These are phyloP conservation scores for Argynnis bischoffii DNA, from an alignment of 2,888 invertebrate species.

Conservation along the genomic window DNA sequence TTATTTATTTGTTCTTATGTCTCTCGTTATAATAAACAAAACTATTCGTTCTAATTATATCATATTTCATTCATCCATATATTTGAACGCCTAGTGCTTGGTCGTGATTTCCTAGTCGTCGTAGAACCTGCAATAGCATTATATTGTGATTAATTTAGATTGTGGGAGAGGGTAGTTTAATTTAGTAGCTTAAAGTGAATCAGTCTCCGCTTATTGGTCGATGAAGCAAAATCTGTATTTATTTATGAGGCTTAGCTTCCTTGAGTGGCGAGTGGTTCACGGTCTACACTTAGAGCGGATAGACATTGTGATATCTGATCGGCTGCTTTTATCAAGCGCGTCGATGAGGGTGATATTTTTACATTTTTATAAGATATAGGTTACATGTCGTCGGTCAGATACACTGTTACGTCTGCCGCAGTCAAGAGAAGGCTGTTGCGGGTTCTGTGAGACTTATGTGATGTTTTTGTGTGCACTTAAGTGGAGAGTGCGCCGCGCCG, in stretches of 20 bases:
- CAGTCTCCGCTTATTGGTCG: constrained; percentile 16
- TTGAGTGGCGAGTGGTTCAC: constrained; percentile 18
- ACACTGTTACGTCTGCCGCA: constrained; percentile 1
- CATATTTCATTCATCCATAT: constrained; percentile 6
- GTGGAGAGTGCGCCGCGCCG: constrained; percentile 39
- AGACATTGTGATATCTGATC: too few species aligned
- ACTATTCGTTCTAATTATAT: constrained; percentile 13
- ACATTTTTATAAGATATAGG: background rate
- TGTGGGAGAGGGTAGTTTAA: constrained; percentile 36
- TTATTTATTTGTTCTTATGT: constrained; percentile 25
- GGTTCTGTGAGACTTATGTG: constrained; percentile 30
- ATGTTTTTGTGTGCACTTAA: constrained; percentile 42
- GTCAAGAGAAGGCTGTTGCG: constrained; percentile 13
- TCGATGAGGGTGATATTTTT: background rate
- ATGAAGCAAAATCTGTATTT: constrained; percentile 33
- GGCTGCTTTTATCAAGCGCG: background rate
- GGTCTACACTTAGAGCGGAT: background rate
- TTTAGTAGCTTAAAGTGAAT: constrained; percentile 21
- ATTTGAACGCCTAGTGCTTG: background rate
- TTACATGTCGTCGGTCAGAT: constrained; percentile 1
- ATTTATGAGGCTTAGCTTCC: constrained; percentile 30
- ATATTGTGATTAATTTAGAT: constrained; percentile 24
- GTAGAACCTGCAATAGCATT: constrained; percentile 20
- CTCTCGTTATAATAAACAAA: constrained; percentile 23
- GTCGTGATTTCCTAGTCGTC: background rate